phyloP scores from a whole-genome alignment of 2,797 vertebrate species.

The Pogoniulus pusillus region DNA sequence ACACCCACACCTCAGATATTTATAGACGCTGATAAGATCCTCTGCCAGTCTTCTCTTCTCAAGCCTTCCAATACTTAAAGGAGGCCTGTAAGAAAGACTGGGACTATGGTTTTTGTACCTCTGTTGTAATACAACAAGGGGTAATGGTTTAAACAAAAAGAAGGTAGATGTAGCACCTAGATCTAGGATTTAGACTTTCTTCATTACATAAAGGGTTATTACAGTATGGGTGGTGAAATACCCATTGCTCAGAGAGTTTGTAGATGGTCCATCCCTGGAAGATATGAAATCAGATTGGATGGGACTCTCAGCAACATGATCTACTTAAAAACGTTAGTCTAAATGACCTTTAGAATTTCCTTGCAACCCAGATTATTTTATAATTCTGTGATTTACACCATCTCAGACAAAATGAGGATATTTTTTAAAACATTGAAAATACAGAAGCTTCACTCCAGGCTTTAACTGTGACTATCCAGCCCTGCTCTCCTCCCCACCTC shows the following conservation, averaged over 20 bases:
- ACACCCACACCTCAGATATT: too few species aligned
- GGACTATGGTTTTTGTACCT: background rate
- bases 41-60: too few species aligned
- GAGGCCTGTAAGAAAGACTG: background rate
- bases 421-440: background rate
- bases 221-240: background rate
- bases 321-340: background rate
- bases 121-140: background rate
- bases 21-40: too few species aligned
- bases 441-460: background rate
- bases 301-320: background rate
- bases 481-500: too few species aligned
- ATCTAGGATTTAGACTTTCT: too few species aligned
- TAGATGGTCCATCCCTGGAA: background rate
- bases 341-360: background rate
- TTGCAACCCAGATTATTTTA: background rate
- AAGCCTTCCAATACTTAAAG: background rate
- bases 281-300: background rate
- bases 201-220: background rate
- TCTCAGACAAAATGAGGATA: background rate
- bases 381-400: background rate
- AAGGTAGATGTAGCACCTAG: background rate
- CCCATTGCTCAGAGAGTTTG: background rate
- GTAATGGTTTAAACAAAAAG: background rate
- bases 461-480: background rate